Evolutionary conservation across 1,140 invertebrate species (phyloP).

Genomic region (Scaptodrosophila lebanonensis): DNA sequence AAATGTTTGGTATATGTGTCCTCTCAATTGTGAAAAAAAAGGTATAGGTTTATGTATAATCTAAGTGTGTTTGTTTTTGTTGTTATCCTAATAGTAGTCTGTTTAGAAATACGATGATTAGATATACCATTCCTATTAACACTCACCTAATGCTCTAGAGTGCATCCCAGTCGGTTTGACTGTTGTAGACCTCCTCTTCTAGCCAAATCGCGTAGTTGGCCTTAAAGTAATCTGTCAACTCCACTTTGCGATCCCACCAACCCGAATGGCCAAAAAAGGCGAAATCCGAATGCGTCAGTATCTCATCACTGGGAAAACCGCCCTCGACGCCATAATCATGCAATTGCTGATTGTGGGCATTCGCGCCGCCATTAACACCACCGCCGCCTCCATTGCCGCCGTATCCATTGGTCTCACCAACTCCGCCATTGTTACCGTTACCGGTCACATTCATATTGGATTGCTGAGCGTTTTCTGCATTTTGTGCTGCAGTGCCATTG

Average conservation of each 20-base stretch:
- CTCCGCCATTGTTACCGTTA: slow-evolving; percentile 35
- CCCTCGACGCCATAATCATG: slow-evolving; percentile 72
- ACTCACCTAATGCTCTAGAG: slow-evolving; percentile 32
- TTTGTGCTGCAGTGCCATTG: slow-evolving; percentile 59
- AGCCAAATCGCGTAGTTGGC: slow-evolving; percentile 97
- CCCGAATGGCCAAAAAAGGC: slow-evolving; percentile 74
- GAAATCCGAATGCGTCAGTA: slow-evolving; percentile 71
- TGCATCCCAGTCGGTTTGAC: slow-evolving; percentile 86
- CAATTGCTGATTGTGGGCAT: slow-evolving; percentile 55
- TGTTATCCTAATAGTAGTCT: too few relatives aligned
- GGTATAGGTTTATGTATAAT: too few relatives aligned
- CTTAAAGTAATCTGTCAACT: slow-evolving; percentile 97
- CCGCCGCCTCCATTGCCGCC: slow-evolving; percentile 38
- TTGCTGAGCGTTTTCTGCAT: slow-evolving; percentile 60
- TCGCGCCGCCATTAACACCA: slow-evolving; percentile 24
- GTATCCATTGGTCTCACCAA: slow-evolving; percentile 47
- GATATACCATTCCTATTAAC: not conserved
- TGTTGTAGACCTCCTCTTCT: slow-evolving; percentile 96
- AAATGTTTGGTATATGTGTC: too few relatives aligned
- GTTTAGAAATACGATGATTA: not conserved
- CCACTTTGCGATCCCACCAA: slow-evolving; percentile 80
- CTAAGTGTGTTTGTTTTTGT: too few relatives aligned
- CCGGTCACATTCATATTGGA: slow-evolving; percentile 63
- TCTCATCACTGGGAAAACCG: slow-evolving; percentile 73
- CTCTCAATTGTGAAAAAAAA: too few relatives aligned